These are phyloP conservation scores for Loripinus fragilis DNA, from an alignment of 2,888 invertebrate species.

Conservation along the genomic window DNA sequence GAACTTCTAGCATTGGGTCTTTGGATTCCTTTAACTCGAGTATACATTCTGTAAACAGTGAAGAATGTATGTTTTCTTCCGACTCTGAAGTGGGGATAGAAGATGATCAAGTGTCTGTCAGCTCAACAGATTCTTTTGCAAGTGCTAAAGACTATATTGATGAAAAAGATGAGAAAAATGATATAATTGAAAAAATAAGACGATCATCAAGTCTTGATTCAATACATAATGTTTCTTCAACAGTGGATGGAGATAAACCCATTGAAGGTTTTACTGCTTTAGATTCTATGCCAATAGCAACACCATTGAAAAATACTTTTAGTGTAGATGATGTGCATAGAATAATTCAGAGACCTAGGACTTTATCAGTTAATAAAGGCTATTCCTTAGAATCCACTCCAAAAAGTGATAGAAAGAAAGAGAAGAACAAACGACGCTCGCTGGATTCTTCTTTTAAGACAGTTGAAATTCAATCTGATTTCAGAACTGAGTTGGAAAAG, in stretches of 20 bases:
- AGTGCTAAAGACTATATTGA: conserved; percentile 14
- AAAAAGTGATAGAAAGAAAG: conserved; percentile 17
- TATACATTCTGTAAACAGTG: conserved; percentile 46
- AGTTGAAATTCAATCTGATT: conserved; percentile 11
- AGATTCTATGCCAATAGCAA: background rate
- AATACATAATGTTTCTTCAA: background rate
- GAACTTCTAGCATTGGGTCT: conserved; percentile 48
- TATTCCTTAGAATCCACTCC: conserved; percentile 16
- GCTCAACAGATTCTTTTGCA: conserved; percentile 29
- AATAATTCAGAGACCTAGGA: conserved; percentile 5
- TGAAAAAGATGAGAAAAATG: background rate
- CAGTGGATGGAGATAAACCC: background rate
- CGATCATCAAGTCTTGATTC: background rate
- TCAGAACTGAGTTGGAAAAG: conserved; percentile 18
- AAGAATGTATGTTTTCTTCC: conserved; percentile 50
- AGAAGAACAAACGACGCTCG: conserved; percentile 40
- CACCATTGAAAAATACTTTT: background rate
- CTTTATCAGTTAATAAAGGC: conserved; percentile 22
- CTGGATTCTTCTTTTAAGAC: conserved; percentile 50
- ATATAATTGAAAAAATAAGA: background rate
- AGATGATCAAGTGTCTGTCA: conserved; percentile 19
- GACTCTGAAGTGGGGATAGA: conserved; percentile 50
- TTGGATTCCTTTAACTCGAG: conserved; percentile 57
- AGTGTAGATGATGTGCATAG: conserved; percentile 19
- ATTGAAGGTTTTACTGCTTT: conserved; percentile 1